Conservation (phyloP, 2,797 vertebrate genomes). For the Geotria australis region DNA sequence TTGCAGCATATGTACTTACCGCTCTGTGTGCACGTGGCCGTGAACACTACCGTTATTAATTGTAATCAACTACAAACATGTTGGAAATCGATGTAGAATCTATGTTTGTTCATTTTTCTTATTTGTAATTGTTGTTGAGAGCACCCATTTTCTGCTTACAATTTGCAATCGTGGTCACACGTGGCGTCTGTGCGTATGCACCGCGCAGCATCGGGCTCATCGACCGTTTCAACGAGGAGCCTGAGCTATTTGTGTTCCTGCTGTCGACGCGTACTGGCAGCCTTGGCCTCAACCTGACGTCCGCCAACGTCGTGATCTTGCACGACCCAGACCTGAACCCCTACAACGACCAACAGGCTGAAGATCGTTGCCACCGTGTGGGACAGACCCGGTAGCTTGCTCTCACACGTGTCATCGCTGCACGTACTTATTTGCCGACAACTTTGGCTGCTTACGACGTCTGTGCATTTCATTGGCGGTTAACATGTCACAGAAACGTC, state of each 20-base stretch:
- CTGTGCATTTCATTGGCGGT: too few species aligned
- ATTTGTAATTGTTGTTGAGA: too few species aligned
- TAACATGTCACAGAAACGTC: too few species aligned
- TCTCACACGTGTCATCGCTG: not conserved
- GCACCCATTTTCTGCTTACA: too few species aligned
- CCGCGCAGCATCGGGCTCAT: slow-evolving; percentile 56
- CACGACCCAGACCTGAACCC: slow-evolving; percentile 94
- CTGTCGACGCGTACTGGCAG: slow-evolving; percentile 79
- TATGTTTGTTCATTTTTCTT: too few species aligned
- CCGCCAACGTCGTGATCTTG: slow-evolving; percentile 71
- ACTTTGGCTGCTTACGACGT: not conserved
- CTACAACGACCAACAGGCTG: slow-evolving; percentile 92
- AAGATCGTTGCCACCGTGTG: slow-evolving; percentile 75
- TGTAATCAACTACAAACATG: too few species aligned
- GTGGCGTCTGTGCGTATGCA: not conserved
- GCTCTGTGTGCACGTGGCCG: too few species aligned
- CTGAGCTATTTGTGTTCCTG: slow-evolving; percentile 66
- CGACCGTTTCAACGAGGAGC: slow-evolving; percentile 65
- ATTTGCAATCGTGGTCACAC: too few species aligned
- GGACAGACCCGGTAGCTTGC: slow-evolving; percentile 51
- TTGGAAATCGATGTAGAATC: too few species aligned
- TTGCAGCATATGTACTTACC: too few species aligned
- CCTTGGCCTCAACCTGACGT: slow-evolving; percentile 77
- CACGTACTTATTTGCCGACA: not conserved
- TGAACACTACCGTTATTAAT: too few species aligned